These are phyloP conservation scores for Sardina pilchardus DNA, from an alignment of 2,113 vertebrate genomes.

Conservation along the genomic window DNA sequence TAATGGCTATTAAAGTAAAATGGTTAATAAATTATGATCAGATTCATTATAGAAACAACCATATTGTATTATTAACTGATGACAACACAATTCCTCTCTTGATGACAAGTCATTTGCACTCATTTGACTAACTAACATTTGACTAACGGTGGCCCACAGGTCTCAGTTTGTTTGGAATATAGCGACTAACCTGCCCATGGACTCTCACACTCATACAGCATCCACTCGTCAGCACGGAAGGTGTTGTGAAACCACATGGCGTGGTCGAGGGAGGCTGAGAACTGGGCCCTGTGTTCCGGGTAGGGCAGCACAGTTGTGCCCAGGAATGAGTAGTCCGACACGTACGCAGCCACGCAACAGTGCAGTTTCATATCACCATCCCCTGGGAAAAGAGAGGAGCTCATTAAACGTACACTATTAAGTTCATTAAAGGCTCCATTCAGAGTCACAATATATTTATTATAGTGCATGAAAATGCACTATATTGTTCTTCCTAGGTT, in stretches of 20 bases:
- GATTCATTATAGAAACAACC: too few relatives aligned
- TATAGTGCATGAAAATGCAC: too few relatives aligned
- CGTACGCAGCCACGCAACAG: constrained; percentile 92
- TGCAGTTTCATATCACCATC: constrained; percentile 90
- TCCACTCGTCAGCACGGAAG: constrained; percentile 93
- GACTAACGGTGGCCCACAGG: neutral
- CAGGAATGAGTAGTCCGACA: constrained; percentile 89
- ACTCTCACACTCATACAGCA: constrained; percentile 93
- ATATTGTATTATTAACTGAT: too few relatives aligned
- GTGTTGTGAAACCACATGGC: constrained; percentile 95
- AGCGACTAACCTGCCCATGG: constrained; percentile 85
- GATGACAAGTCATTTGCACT: too few relatives aligned
- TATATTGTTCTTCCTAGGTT: too few relatives aligned
- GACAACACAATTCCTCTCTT: too few relatives aligned
- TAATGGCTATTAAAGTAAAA: too few relatives aligned
- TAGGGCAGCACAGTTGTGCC: constrained; percentile 80
- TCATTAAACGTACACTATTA: neutral
- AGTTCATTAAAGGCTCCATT: too few relatives aligned
- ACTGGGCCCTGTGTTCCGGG: constrained; percentile 59
- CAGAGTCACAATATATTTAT: too few relatives aligned
- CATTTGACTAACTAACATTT: too few relatives aligned
- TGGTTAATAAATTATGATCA: too few relatives aligned
- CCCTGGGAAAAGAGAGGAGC: constrained; percentile 54
- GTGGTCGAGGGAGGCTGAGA: constrained; percentile 87
- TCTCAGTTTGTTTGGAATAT: neutral